Evolutionary conservation across 2,113 vertebrate genomes (phyloP).

Genomic region (Parus major): DNA sequence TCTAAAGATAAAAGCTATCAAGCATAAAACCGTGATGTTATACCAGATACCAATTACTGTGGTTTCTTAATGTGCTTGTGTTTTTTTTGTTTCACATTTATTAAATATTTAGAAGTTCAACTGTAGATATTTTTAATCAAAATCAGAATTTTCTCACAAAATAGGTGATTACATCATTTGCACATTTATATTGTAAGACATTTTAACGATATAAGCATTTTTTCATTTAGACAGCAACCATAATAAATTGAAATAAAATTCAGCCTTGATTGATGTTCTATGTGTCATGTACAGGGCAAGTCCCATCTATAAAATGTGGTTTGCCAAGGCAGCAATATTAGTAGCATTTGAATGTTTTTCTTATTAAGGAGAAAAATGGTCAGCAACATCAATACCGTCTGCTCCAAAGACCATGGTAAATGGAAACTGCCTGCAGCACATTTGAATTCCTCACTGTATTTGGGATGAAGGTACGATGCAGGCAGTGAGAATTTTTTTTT

Average conservation of each 20-base stretch:
- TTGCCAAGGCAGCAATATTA: slow-evolving; percentile 84
- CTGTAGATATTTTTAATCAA: slow-evolving; percentile 70
- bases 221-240: slow-evolving; percentile 81
- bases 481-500: slow-evolving; percentile 21
- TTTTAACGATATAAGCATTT: slow-evolving; percentile 81
- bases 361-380: slow-evolving; percentile 85
- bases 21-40: slow-evolving; percentile 44
- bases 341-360: slow-evolving; percentile 86
- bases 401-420: slow-evolving; percentile 67
- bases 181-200: slow-evolving; percentile 76
- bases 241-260: slow-evolving; percentile 86
- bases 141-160: slow-evolving; percentile 66
- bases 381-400: slow-evolving; percentile 70
- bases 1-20: slow-evolving; percentile 68
- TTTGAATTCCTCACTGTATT: slow-evolving; percentile 54
- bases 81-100: slow-evolving; percentile 61
- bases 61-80: slow-evolving; percentile 50
- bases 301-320: slow-evolving; percentile 80
- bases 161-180: slow-evolving; percentile 79
- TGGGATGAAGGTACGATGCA: slow-evolving; percentile 52
- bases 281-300: slow-evolving; percentile 77
- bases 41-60: slow-evolving; percentile 23
- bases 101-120: slow-evolving; percentile 73
- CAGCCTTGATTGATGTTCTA: slow-evolving; percentile 76
- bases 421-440: slow-evolving; percentile 68